A percentile compares a stretch with the other conserved stretches of the same genome.
These are phyloP conservation scores for Sparus aurata DNA, from an alignment of 2,797 vertebrate species.

Conservation along the genomic window DNA sequence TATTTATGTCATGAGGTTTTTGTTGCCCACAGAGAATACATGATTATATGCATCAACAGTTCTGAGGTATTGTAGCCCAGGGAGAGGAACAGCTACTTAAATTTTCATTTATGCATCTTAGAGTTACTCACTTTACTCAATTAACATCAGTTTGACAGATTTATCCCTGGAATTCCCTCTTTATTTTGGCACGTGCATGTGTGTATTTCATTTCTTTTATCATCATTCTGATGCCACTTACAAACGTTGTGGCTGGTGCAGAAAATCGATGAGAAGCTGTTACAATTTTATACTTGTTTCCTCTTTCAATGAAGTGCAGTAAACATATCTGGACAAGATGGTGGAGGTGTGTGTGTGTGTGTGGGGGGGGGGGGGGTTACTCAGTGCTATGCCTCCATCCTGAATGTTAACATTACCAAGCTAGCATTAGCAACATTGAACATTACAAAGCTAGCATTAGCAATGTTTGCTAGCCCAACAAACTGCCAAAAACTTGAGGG, in stretches of 20 bases:
- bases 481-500: no score
- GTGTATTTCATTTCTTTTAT: not conserved
- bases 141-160: conserved; percentile 6
- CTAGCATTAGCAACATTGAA: no score
- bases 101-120: conserved; percentile 26
- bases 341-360: no score
- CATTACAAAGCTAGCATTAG: no score
- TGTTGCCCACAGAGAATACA: conserved; percentile 39
- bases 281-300: not conserved
- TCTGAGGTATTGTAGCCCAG: conserved; percentile 25
- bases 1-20: conserved; percentile 51
- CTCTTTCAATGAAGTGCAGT: not conserved
- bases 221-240: not conserved
- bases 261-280: not conserved
- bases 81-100: conserved; percentile 18
- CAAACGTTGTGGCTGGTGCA: not conserved
- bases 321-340: no score
- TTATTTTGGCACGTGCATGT: not conserved
- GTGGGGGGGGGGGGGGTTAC: no score
- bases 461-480: no score
- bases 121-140: conserved; percentile 27
- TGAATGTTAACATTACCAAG: no score
- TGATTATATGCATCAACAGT: conserved; percentile 43
- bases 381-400: no score
- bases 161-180: not conserved